A percentile compares a stretch with the other conserved stretches of the same genome.
phyloP scores from a whole-genome alignment of 2,888 invertebrate genomes.

The Sinhomidia bicolor region DNA sequence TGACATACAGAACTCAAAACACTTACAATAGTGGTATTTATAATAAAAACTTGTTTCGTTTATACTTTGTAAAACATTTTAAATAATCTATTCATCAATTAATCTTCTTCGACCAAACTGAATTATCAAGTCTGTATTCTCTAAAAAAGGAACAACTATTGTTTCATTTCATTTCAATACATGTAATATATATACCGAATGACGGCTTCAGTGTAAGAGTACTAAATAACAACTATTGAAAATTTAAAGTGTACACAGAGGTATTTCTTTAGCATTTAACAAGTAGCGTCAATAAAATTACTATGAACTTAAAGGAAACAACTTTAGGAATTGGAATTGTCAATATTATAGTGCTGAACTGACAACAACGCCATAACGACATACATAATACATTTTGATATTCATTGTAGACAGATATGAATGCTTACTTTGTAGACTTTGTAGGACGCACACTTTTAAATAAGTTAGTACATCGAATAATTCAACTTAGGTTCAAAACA shows the following conservation, averaged over 20 bases:
- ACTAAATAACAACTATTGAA: not conserved
- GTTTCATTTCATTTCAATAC: not conserved
- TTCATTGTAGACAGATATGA: not conserved
- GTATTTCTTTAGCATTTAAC: too few species aligned
- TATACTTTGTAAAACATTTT: not conserved
- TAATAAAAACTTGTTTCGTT: conserved; percentile 1
- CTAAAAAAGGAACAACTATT: conserved; percentile 72
- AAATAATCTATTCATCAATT: conserved; percentile 26
- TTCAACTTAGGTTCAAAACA: not conserved
- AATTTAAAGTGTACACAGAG: not conserved
- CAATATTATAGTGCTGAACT: not conserved
- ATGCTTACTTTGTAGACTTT: too few species aligned
- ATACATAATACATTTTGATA: not conserved
- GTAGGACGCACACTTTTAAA: too few species aligned
- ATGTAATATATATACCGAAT: not conserved
- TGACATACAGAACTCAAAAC: not conserved
- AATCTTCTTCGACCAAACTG: conserved; percentile 39
- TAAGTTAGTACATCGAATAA: not conserved
- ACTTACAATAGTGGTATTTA: not conserved
- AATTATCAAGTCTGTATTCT: conserved; percentile 73
- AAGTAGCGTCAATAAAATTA: too few species aligned
- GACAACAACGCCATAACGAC: too few species aligned
- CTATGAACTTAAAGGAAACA: too few species aligned
- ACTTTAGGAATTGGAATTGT: not conserved
- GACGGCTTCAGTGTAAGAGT: not conserved